phyloP scores from a whole-genome alignment of 2,888 invertebrate species.

The Eurois occulta region DNA sequence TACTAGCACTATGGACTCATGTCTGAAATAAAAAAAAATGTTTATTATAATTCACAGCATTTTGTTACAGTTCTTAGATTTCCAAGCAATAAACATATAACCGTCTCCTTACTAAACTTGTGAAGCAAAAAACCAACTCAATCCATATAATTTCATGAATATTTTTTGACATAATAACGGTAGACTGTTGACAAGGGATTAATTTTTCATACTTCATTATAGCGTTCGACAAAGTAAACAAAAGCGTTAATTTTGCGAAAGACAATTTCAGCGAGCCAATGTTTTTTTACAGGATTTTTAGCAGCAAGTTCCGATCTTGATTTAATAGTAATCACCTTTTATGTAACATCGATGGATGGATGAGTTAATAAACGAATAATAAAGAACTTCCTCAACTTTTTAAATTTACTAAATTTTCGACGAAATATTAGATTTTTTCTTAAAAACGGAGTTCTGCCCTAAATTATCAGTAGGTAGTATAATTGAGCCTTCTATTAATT shows the following conservation, averaged over 20 bases:
- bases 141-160: constrained; percentile 55
- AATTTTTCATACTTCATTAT: constrained; percentile 67
- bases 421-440: not conserved
- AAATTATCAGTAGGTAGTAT: not conserved
- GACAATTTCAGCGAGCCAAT: constrained; percentile 51
- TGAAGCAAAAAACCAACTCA: constrained; percentile 57
- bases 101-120: constrained; percentile 29
- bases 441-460: not conserved
- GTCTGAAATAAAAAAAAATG: too few relatives aligned
- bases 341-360: constrained; percentile 16
- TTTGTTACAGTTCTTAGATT: not conserved
- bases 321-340: constrained; percentile 33
- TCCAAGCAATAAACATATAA: not conserved
- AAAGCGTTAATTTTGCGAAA: constrained; percentile 62
- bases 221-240: constrained; percentile 61
- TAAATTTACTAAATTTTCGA: not conserved
- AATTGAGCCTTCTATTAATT: not conserved
- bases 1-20: too few relatives aligned
- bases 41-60: not conserved
- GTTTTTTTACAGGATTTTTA: constrained; percentile 42
- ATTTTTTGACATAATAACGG: constrained; percentile 50
- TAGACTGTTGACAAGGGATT: constrained; percentile 54
- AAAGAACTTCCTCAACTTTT: constrained; percentile 1
- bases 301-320: constrained; percentile 22
- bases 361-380: constrained; percentile 48